These are phyloP conservation scores for Bhutanitis thaidina DNA, from an alignment of 2,888 invertebrate genomes.

Conservation along the genomic window DNA sequence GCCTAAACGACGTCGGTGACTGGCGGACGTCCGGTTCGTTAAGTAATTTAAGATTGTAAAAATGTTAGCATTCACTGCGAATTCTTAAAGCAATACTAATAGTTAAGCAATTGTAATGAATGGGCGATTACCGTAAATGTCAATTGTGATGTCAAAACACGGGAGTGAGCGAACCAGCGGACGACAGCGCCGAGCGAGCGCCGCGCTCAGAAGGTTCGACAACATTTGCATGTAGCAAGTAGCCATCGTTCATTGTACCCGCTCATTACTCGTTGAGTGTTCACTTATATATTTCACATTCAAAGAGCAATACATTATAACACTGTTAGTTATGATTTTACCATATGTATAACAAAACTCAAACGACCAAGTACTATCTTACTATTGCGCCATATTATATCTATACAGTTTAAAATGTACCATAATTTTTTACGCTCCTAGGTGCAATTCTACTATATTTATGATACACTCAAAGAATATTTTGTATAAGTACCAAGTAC, in stretches of 20 bases:
- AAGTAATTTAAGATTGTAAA: background rate
- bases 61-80: background rate
- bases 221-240: slow-evolving; percentile 5
- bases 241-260: background rate
- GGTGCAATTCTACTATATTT: slow-evolving; percentile 27
- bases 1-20: background rate
- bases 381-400: slow-evolving; percentile 29
- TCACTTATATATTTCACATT: slow-evolving; percentile 27
- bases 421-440: slow-evolving; percentile 35
- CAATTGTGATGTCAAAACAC: slow-evolving; percentile 20
- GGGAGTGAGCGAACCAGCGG: slow-evolving; percentile 20
- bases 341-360: slow-evolving; percentile 26
- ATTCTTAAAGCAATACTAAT: background rate
- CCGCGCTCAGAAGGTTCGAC: slow-evolving; percentile 7
- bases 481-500: slow-evolving; percentile 6
- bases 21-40: background rate
- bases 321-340: slow-evolving; percentile 24
- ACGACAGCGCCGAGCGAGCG: slow-evolving; percentile 17
- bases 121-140: background rate
- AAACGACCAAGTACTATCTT: slow-evolving; percentile 49
- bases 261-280: slow-evolving; percentile 1
- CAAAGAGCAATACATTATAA: slow-evolving; percentile 35
- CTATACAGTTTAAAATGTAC: slow-evolving; percentile 19
- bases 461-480: slow-evolving; percentile 20
- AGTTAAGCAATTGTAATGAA: too few species aligned